These are phyloP conservation scores for Rhinogobio ventralis DNA, from an alignment of 2,797 vertebrate species.

Conservation along the genomic window DNA sequence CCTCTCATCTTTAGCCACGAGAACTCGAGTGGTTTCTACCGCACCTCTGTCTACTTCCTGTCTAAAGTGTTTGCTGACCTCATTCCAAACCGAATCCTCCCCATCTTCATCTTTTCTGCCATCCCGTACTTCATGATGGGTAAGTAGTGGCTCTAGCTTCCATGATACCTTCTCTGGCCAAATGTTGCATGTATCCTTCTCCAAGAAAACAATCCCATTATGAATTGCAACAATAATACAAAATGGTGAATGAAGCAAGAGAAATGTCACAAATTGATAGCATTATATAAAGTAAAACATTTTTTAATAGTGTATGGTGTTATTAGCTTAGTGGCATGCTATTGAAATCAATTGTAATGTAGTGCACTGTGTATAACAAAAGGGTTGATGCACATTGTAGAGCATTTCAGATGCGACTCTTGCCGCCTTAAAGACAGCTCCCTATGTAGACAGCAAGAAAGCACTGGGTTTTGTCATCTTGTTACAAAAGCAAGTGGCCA, in stretches of 20 bases:
- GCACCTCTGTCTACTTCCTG: slow-evolving; percentile 83
- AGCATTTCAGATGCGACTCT: neutral
- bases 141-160: slow-evolving; percentile 50
- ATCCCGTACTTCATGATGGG: slow-evolving; percentile 86
- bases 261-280: neutral
- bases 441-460: neutral
- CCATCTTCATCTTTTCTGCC: slow-evolving; percentile 75
- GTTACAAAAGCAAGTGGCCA: neutral
- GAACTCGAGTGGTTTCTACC: slow-evolving; percentile 82
- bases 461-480: neutral
- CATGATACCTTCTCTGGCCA: neutral
- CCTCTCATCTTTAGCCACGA: slow-evolving; percentile 72
- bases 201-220: too few relatives aligned
- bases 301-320: neutral
- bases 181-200: neutral
- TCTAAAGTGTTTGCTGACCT: slow-evolving; percentile 82
- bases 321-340: neutral
- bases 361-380: neutral
- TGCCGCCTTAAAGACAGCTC: too few relatives aligned
- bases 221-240: neutral
- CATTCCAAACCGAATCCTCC: slow-evolving; percentile 80
- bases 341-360: neutral
- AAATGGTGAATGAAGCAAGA: neutral
- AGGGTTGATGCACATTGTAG: neutral
- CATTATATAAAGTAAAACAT: neutral